Conservation (phyloP, 2,888 invertebrate species). For the Drosophila mayaguana region DNA sequence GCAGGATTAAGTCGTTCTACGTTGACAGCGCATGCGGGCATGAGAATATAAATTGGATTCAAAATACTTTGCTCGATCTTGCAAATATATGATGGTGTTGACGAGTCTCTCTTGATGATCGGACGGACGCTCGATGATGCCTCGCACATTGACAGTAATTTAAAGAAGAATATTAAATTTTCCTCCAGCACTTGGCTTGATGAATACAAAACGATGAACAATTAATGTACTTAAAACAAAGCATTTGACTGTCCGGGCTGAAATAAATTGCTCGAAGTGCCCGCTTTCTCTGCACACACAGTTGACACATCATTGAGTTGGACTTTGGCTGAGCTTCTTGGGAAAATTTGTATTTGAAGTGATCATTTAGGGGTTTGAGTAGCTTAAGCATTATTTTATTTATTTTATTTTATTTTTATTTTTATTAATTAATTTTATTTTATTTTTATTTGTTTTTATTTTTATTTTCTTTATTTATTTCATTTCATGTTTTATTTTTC, state of each 20-base stretch:
- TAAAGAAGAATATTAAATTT: slow-evolving; percentile 31
- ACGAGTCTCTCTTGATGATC: slow-evolving; percentile 11
- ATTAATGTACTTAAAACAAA: slow-evolving; percentile 25
- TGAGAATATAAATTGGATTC: slow-evolving; percentile 41
- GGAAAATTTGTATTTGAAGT: neutral
- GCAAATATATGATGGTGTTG: slow-evolving; percentile 60
- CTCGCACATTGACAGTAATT: slow-evolving; percentile 64
- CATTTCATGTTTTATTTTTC: too few relatives aligned
- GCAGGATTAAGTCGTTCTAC: slow-evolving; percentile 53
- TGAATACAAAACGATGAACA: slow-evolving; percentile 30
- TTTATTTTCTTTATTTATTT: too few relatives aligned
- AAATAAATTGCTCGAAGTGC: neutral
- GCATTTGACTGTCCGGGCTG: neutral
- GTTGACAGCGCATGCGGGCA: slow-evolving; percentile 73
- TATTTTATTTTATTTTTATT: too few relatives aligned
- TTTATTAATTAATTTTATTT: too few relatives aligned
- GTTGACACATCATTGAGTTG: neutral
- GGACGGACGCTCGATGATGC: slow-evolving; percentile 27
- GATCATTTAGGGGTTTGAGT: neutral
- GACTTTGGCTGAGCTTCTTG: neutral
- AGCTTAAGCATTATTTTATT: too few relatives aligned
- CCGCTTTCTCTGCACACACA: neutral
- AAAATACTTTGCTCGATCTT: slow-evolving; percentile 26
- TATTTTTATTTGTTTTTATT: too few relatives aligned
- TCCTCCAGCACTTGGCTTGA: slow-evolving; percentile 14